Evolutionary conservation across 2,797 vertebrate genomes (phyloP).

Genomic region (Lagorchestes hirsutus): DNA sequence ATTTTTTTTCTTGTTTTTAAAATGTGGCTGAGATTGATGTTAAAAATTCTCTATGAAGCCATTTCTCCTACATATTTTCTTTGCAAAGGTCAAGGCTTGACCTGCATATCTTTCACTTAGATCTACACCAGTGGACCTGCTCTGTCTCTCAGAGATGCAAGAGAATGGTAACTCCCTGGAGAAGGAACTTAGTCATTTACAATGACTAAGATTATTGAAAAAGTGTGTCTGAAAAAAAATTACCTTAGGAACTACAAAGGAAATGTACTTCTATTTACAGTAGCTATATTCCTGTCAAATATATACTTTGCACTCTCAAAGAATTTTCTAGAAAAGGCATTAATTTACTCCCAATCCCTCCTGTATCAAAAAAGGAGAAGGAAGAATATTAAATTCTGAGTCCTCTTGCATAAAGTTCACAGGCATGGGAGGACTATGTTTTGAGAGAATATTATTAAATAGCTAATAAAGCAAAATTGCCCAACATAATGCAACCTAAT

Average conservation of each 20-base stretch:
- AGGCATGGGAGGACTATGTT: constrained; percentile 11
- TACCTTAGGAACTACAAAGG: constrained; percentile 55
- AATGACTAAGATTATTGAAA: constrained; percentile 53
- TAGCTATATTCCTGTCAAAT: constrained; percentile 56
- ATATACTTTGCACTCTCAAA: constrained; percentile 35
- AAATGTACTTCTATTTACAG: constrained; percentile 56
- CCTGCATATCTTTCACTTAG: neutral
- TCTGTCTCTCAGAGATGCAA: constrained; percentile 24
- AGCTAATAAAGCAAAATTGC: constrained; percentile 42
- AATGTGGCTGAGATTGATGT: constrained; percentile 46
- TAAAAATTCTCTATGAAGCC: constrained; percentile 27
- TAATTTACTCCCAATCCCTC: neutral
- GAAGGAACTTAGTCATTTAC: constrained; percentile 35
- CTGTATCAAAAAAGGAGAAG: constrained; percentile 28
- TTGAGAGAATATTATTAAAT: constrained; percentile 34
- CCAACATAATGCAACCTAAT: constrained; percentile 38
- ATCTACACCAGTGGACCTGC: neutral
- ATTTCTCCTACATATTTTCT: constrained; percentile 33
- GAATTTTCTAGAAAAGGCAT: constrained; percentile 46
- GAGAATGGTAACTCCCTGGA: constrained; percentile 18
- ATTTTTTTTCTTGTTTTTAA: constrained; percentile 7
- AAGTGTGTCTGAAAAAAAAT: constrained; percentile 49
- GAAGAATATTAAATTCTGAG: neutral
- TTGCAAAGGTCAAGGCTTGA: constrained; percentile 47
- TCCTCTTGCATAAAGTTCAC: neutral